phyloP scores from a whole-genome alignment of 2,797 vertebrate genomes.

The Arctocebus calabarensis region DNA sequence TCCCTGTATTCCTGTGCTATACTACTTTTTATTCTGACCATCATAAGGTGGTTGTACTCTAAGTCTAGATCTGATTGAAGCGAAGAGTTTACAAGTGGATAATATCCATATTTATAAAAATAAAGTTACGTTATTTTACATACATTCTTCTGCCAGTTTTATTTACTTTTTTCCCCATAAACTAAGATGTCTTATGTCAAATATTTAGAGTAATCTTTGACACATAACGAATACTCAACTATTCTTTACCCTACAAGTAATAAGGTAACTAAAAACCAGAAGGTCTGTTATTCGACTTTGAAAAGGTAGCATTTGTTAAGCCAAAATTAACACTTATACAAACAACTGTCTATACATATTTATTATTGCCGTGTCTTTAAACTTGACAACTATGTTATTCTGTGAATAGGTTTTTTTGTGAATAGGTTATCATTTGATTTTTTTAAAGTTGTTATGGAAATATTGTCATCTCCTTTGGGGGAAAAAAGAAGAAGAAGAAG shows the following conservation, averaged over 20 bases:
- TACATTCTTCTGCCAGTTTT: neutral
- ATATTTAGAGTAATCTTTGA: neutral
- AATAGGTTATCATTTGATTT: neutral
- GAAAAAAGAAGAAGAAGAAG: too few species aligned
- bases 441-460: neutral
- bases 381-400: neutral
- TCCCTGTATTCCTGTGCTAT: too few species aligned
- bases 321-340: neutral
- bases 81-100: neutral
- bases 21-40: neutral
- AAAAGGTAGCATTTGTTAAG: neutral
- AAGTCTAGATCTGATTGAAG: neutral
- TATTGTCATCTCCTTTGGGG: neutral
- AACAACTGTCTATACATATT: neutral
- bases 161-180: neutral
- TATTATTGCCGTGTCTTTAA: neutral
- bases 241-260: neutral
- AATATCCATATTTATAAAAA: neutral
- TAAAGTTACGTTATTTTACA: neutral
- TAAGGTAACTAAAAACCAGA: neutral
- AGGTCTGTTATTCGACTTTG: neutral
- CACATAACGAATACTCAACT: too few species aligned
- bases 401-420: neutral
- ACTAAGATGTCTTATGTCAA: neutral
- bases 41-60: neutral